phyloP scores from a whole-genome alignment of 2,113 vertebrate species.

The Esox niger region DNA sequence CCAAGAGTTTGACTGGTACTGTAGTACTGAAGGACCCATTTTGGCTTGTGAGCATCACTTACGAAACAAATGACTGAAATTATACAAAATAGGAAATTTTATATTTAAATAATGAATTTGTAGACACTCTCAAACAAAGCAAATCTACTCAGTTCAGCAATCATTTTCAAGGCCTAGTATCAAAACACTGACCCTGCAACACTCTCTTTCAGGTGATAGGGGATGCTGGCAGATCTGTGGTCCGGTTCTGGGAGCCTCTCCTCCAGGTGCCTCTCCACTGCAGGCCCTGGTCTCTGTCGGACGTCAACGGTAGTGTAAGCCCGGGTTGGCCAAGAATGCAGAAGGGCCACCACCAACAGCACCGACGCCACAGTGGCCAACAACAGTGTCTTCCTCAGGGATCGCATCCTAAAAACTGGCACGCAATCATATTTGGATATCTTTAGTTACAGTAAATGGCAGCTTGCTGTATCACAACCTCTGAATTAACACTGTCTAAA shows the following conservation, averaged over 20 bases:
- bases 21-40: too few species aligned
- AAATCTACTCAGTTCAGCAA: too few species aligned
- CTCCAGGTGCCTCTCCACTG: conserved; percentile 54
- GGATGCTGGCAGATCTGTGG: conserved; percentile 54
- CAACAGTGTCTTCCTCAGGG: conserved; percentile 59
- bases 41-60: too few species aligned
- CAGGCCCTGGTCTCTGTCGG: conserved; percentile 52
- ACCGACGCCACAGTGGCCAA: conserved; percentile 65
- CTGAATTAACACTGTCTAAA: conserved; percentile 1
- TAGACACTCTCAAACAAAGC: too few species aligned
- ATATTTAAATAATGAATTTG: too few species aligned
- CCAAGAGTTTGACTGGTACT: too few species aligned
- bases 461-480: not conserved
- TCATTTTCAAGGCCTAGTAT: not conserved
- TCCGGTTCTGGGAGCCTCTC: conserved; percentile 54
- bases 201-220: conserved; percentile 59
- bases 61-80: too few species aligned
- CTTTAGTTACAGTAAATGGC: not conserved
- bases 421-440: not conserved
- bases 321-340: conserved; percentile 62
- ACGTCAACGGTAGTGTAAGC: conserved; percentile 52
- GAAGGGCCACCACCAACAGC: conserved; percentile 53
- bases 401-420: conserved; percentile 65
- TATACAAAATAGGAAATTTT: too few species aligned
- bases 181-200: conserved; percentile 57